A percentile compares a stretch with the other conserved stretches of the same genome.
phyloP scores from a whole-genome alignment of 2,888 invertebrate genomes.

The Lissocephala sabroskyi region DNA sequence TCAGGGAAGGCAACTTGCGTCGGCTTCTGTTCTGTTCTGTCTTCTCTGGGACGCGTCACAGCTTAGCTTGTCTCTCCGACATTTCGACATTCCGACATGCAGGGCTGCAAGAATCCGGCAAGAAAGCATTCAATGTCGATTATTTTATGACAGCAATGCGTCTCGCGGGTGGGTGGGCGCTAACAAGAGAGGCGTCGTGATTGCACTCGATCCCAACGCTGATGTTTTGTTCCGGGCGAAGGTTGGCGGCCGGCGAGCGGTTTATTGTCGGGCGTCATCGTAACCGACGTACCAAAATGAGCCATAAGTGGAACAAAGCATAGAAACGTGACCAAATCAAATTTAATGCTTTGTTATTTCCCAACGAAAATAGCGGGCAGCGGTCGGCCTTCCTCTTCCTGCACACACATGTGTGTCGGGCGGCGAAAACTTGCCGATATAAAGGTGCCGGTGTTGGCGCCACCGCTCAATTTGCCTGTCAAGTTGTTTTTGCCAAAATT shows the following conservation, averaged over 20 bases:
- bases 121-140: conserved; percentile 33
- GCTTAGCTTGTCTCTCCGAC: too few relatives aligned
- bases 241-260: not conserved
- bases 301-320: conserved; percentile 72
- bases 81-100: not conserved
- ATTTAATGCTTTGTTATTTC: conserved; percentile 62
- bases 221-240: conserved; percentile 1
- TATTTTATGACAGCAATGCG: conserved; percentile 54
- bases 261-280: conserved; percentile 25
- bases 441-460: too few relatives aligned
- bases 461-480: conserved; percentile 16
- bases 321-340: conserved; percentile 70
- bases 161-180: conserved; percentile 33
- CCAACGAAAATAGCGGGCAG: not conserved
- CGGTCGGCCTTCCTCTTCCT: too few relatives aligned
- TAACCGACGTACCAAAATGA: conserved; percentile 54
- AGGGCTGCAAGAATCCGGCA: not conserved
- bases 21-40: too few relatives aligned
- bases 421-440: too few relatives aligned
- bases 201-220: conserved; percentile 27
- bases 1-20: too few relatives aligned
- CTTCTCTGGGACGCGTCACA: too few relatives aligned
- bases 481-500: conserved; percentile 5
- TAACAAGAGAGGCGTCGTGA: conserved; percentile 31
- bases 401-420: too few relatives aligned